Evolutionary conservation across 2,888 invertebrate species (phyloP).

Genomic region (Lasiommata megera): DNA sequence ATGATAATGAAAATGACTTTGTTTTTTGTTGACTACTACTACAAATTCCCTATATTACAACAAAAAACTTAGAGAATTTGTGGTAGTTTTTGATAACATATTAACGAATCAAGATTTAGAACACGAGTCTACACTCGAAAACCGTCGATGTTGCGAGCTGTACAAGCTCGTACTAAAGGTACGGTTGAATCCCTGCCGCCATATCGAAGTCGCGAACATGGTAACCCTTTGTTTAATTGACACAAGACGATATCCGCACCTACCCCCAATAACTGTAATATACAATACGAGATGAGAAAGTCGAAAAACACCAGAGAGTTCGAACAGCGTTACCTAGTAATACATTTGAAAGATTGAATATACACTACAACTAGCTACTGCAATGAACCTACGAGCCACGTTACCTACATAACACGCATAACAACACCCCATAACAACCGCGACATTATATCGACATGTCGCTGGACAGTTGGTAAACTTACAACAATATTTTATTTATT

Average conservation of each 20-base stretch:
- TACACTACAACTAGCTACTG: slow-evolving; percentile 68
- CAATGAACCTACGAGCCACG: slow-evolving; percentile 64
- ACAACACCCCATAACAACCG: slow-evolving; percentile 60
- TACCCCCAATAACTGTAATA: slow-evolving; percentile 54
- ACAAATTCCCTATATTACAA: too few relatives aligned
- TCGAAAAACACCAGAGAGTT: slow-evolving; percentile 63
- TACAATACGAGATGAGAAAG: slow-evolving; percentile 64
- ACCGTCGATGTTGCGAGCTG: neutral
- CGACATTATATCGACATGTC: slow-evolving; percentile 51
- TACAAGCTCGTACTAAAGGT: neutral
- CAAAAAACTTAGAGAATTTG: too few relatives aligned
- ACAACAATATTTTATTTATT: slow-evolving; percentile 38
- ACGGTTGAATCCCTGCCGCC: neutral
- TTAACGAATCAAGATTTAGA: too few relatives aligned
- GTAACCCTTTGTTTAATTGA: slow-evolving; percentile 62
- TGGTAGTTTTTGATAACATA: too few relatives aligned
- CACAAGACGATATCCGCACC: slow-evolving; percentile 72
- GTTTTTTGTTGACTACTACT: too few relatives aligned
- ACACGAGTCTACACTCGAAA: neutral
- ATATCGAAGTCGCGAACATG: slow-evolving; percentile 41
- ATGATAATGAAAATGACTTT: too few relatives aligned
- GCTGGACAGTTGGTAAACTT: slow-evolving; percentile 56
- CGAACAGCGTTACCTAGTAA: slow-evolving; percentile 64
- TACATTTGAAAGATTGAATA: slow-evolving; percentile 67
- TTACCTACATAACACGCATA: slow-evolving; percentile 73